Base-by-base conservation (phyloP, 2,888 invertebrate genomes). In the Choristoneura rosaceana region DNA sequence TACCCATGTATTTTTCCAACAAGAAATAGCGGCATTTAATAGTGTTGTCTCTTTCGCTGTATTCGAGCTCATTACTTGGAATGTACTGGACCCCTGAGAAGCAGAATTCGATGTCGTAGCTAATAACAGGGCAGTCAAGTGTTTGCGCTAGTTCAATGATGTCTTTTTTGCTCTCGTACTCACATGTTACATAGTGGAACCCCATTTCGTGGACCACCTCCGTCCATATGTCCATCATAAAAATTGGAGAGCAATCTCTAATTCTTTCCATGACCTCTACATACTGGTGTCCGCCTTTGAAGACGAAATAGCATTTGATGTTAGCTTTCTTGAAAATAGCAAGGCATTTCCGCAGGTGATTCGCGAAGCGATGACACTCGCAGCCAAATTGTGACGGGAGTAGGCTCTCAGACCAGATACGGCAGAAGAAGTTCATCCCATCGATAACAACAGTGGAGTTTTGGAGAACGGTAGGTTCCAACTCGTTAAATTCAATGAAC, bases 241-340 rank as follows among this genome's bases (percentile, higher is more conserved):
- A 69, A 12, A 43, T 8, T 4, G 74, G 74, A 17, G 7, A 15
- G 8, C 38, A 4, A 9, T 64, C 1, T 3, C 50, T 9, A 17
- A 34, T 61, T 61, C 50, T 43, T 50, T 55, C 17, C n/a, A 17
- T 61, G 50, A 50, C 55, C 43, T 62, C 43, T 14, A 69, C 1
- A 38, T 74, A 34, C 43, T 63, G 25, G 55, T 71, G 59, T 9
- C 71, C 74, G 10, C 74, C 74, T 66, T 74, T 74, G 47, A 74
- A 69, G 8, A 74, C 10, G 47, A 71, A 69, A 50, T 73, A 71
- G 50, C 71, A 69, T 47, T 61, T 73, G 3, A 74, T 38, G 33
- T 71, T 71, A 14, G 69, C 71, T 15, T 66, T 66, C 45, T 69
- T 34, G 50, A 74, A 74, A 47, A 69, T 66, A n/a, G 52, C 45